Base-by-base conservation (phyloP, 2,113 vertebrate species). In the Nipponia nippon region DNA sequence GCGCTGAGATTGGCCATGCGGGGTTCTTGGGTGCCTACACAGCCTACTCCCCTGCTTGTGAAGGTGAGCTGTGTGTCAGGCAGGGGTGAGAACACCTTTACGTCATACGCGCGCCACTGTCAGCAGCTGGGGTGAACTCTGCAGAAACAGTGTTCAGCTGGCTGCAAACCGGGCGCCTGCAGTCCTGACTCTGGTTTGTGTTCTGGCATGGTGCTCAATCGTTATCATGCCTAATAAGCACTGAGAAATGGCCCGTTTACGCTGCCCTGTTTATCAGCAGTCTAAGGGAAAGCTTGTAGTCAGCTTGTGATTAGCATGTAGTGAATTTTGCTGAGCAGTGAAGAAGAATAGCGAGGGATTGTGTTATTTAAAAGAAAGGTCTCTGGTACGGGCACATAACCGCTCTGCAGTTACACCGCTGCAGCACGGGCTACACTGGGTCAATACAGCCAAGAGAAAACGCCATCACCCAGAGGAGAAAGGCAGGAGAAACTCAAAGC, bases 1-100 rank as follows among this genome's bases (percentile, higher is more conserved):
- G 38, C 2, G 8, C 0, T 36, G 44, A 18, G 46, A 10, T 40
- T 40, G 0, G 2, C 20, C 7, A 0, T 9, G 11, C 44, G 40
- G 2, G 0, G 2, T 26, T n/a, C 50, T 34, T 8, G 2, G 38
- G 30, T 58, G 46, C 34, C 52, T 42, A 3, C 52, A 17, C 69
- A 63, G 81, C 23, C 62, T 29, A 3, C 30, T 29, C 6, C 40
- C 34, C 46, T 21, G 1, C 56, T 71, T 14, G 2, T 7, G 47
- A 34, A 62, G 76, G 59, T 27, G 53, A 81, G 42, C 82, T 21
- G 49, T 1, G 9, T 10, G 30, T 5, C 66, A 21, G 50, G 66
- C 62, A 11, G 82, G 36, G 30, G 36, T 30, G 49, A 34, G 32
- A 11, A 26, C 5, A 9, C 16, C 65, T 52, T n/a, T 16, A 3